These are phyloP conservation scores for Camelus dromedarius DNA, from an alignment of 2,113 vertebrate species.

Conservation along the genomic window DNA sequence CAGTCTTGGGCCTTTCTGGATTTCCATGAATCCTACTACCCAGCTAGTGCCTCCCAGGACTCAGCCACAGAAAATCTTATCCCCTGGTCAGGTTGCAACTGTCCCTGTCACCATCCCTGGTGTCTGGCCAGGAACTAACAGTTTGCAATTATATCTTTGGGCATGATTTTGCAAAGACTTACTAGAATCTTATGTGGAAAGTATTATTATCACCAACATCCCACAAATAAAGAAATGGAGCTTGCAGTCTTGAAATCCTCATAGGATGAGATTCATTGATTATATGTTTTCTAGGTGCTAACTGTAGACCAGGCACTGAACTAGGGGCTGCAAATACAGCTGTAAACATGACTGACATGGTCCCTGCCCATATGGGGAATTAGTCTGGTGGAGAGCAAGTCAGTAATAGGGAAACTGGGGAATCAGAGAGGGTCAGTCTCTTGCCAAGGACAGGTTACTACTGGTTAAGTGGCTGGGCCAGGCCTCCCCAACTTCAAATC, in stretches of 20 bases:
- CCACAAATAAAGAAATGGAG: not conserved
- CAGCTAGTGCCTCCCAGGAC: not conserved
- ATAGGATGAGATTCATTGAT: not conserved
- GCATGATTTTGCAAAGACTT: constrained; percentile 13
- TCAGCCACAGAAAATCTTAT: not conserved
- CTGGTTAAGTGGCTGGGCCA: not conserved
- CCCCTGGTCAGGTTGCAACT: not conserved
- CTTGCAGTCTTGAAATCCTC: not conserved
- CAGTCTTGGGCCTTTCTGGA: not conserved
- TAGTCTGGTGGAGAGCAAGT: not conserved
- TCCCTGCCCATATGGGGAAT: not conserved
- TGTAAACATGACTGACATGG: not conserved
- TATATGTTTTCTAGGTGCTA: not conserved
- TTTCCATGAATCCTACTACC: not conserved
- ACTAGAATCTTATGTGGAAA: not conserved
- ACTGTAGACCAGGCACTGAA: not conserved
- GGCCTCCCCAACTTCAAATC: not conserved
- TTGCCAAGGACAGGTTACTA: not conserved
- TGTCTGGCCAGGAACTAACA: not conserved
- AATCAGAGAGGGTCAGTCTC: not conserved
- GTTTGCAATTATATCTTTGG: not conserved
- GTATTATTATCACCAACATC: not conserved
- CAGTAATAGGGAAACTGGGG: not conserved
- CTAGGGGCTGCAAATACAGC: too few relatives aligned
- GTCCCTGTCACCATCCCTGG: not conserved